phyloP scores from a whole-genome alignment of 2,797 vertebrate genomes.

The Neosilurus mollespiculum region DNA sequence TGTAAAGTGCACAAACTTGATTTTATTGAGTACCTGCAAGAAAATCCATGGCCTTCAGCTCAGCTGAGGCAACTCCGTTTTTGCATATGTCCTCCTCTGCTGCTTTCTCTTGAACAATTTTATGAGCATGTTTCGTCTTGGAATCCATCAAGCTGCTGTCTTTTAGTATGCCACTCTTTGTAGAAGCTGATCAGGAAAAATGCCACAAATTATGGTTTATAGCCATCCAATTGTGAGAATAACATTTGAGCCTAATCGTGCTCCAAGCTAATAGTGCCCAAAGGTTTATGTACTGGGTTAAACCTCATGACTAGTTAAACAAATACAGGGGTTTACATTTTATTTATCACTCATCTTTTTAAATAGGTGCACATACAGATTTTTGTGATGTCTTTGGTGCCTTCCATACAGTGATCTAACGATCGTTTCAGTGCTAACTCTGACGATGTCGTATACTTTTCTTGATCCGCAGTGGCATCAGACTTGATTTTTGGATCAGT shows the following conservation, averaged over 20 bases:
- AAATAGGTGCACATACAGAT: constrained; percentile 25
- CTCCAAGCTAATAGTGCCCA: background rate
- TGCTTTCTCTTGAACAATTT: constrained; percentile 1
- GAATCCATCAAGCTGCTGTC: constrained; percentile 22
- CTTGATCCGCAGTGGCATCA: constrained; percentile 24
- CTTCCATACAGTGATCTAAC: background rate
- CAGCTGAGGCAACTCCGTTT: constrained; percentile 52
- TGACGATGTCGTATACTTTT: background rate
- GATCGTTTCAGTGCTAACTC: constrained; percentile 7
- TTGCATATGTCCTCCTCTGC: constrained; percentile 32
- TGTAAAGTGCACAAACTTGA: background rate
- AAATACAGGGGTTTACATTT: background rate
- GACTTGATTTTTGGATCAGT: constrained; percentile 8
- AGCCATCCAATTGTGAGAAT: background rate
- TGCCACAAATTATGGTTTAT: background rate
- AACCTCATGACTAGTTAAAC: background rate
- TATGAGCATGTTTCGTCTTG: constrained; percentile 30
- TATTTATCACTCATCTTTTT: background rate
- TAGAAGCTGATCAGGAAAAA: constrained; percentile 27
- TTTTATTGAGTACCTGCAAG: constrained; percentile 71
- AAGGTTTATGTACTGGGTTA: background rate
- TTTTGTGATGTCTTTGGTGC: constrained; percentile 8
- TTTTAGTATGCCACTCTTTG: constrained; percentile 20
- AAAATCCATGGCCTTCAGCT: constrained; percentile 67
- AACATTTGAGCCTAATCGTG: background rate